phyloP scores from a whole-genome alignment of 2,888 invertebrate species.

The Schizotus pectinicornis region DNA sequence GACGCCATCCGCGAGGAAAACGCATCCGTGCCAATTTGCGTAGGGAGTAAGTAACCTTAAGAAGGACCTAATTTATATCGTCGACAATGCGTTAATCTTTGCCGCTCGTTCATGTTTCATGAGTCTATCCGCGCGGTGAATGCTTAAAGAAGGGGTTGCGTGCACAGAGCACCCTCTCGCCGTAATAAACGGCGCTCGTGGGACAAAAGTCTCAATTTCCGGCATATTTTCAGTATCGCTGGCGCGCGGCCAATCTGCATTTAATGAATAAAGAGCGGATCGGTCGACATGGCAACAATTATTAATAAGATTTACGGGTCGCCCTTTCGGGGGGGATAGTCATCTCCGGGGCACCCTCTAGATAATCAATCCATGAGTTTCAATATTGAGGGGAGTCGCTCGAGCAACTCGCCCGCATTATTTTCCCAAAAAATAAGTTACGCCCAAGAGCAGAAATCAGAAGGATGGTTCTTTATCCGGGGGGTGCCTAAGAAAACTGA shows the following conservation, averaged over 20 bases:
- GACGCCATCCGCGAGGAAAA: too few relatives aligned
- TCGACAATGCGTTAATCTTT: conserved; percentile 34
- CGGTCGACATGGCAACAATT: conserved; percentile 34
- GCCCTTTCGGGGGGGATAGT: conserved; percentile 40
- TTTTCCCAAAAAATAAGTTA: too few relatives aligned
- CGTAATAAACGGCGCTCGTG: conserved; percentile 50
- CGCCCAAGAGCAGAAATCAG: too few relatives aligned
- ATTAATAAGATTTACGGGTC: conserved; percentile 46
- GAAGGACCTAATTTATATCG: too few relatives aligned
- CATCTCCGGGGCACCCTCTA: conserved; percentile 37
- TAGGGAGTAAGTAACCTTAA: too few relatives aligned
- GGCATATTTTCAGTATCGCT: conserved; percentile 39
- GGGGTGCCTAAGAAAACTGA: too few relatives aligned
- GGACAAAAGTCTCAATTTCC: conserved; percentile 53
- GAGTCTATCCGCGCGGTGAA: conserved; percentile 35
- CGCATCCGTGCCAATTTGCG: too few relatives aligned
- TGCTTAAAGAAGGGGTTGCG: conserved; percentile 45
- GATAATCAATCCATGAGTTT: conserved; percentile 34
- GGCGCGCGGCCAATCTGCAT: conserved; percentile 39
- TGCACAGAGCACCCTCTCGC: conserved; percentile 36
- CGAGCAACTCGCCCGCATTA: too few relatives aligned
- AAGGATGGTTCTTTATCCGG: too few relatives aligned
- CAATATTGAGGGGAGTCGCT: too few relatives aligned
- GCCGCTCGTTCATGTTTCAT: conserved; percentile 35
- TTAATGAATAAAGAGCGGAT: conserved; percentile 40